Evolutionary conservation across 1,140 invertebrate genomes (phyloP), one percentile per base, ranked within the genome.

Genomic region (Cotesia chilonis): DNA sequence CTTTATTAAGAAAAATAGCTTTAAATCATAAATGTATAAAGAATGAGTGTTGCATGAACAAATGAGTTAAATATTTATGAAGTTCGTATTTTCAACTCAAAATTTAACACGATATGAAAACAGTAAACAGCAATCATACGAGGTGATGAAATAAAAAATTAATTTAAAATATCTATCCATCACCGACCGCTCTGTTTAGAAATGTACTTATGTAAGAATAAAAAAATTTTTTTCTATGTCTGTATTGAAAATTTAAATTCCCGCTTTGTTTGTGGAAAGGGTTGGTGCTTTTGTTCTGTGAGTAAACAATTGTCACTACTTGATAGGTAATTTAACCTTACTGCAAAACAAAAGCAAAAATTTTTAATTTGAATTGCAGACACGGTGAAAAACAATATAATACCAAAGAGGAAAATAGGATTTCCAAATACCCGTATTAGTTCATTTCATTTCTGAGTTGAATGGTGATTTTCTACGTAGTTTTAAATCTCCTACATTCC

Each of bases 1-100:
- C 41, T 64, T 54, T 73, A 75, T 28, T 3, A 63, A 59, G 55
- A 77, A 57, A 68, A 51, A 28, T n/a, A 41, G 60, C 38, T 14
- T 41, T 63, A 54, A 17, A 41, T 52, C 41, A 67, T 2, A 20
- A 41, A 17, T 35, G 5, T 9, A 57, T 57, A 20, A 57, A 17
- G 20, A 14, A 57, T 57, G 54, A 57, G n/a, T 20, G 54, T 4
- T 57, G n/a, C n/a, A 7, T 57, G n/a, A 5, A 7, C 54, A 57
- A n/a, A 57, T 12, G 5, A 47, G 6, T 47, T 6, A 5, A 47
- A 10, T 47, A 10, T 2, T 47, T 47, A 10, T 47, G 41, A 10
- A 47, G 41, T 47, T 47, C 10, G 5, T 47, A 57, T 17, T 20
- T 6, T 20, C 20, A 57, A 12, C 12, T 20, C 54, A n/a, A 57